These are phyloP conservation scores for Osmoderma eremita DNA, from an alignment of 2,888 invertebrate genomes.

Conservation along the genomic window DNA sequence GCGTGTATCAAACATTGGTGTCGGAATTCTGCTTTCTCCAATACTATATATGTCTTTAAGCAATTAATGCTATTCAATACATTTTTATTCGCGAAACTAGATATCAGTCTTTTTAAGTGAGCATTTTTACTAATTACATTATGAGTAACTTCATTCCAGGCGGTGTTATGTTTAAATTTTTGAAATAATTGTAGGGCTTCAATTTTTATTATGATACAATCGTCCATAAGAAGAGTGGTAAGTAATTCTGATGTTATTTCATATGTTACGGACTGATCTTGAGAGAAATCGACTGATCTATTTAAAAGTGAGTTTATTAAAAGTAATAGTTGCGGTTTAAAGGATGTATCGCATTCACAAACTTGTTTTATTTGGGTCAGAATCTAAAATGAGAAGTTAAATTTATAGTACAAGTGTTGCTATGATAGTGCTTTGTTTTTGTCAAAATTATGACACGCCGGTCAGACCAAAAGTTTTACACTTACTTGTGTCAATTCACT, in stretches of 20 bases:
- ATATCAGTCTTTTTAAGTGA: constrained; percentile 7
- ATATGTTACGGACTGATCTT: constrained; percentile 35
- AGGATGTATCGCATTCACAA: constrained; percentile 26
- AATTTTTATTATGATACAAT: constrained; percentile 44
- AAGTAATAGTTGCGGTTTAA: constrained; percentile 18
- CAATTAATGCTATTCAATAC: neutral
- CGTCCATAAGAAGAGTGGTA: constrained; percentile 38
- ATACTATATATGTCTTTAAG: constrained; percentile 1
- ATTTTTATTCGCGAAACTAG: constrained; percentile 5
- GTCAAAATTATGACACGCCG: neutral
- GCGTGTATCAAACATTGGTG: constrained; percentile 38
- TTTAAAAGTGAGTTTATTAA: constrained; percentile 25
- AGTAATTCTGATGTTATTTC: constrained; percentile 42
- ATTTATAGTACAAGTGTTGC: no score
- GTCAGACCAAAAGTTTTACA: neutral
- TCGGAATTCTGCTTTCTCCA: constrained; percentile 31
- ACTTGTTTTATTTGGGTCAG: constrained; percentile 46
- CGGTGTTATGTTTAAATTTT: neutral
- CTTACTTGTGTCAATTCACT: constrained; percentile 42
- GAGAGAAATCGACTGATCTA: constrained; percentile 8
- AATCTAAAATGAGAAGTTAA: constrained; percentile 41
- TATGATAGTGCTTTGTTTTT: neutral
- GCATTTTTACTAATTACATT: neutral
- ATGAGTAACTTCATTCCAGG: constrained; percentile 15
- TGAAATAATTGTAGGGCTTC: constrained; percentile 40